Evolutionary conservation across 2,797 vertebrate species (phyloP), one percentile per base, ranked within the genome.

Genomic region (Coregonus sp.): DNA sequence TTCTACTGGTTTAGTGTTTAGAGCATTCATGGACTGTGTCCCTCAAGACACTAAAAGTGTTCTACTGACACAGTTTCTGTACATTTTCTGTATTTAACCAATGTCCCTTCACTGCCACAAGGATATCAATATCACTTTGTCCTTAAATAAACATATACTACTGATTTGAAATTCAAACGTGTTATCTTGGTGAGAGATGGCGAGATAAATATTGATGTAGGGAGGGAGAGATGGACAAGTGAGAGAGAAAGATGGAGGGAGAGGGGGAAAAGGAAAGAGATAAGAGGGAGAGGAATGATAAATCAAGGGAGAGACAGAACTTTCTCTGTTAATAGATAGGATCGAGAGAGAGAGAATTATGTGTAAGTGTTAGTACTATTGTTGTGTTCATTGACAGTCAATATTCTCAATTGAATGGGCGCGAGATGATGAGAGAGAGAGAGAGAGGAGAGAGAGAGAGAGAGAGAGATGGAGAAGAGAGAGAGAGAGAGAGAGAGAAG

Each of bases 21-120:
- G 89, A 93, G 78, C 84, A 79, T 88, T 88, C 83, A 85, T 86
- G 81, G 82, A 90, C 82, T 7, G 31, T 11, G 31, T 88, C 91
- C 85, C 87, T 11, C 11, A 87, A 83, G 92, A 80, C 9, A 74
- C 70, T 59, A 15, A 81, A 87, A 80, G 82, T 92, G 89, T 89
- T 88, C 88, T 78, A 89, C 86, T 87, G 85, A 90, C 91, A 89
- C 89, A 35, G 3, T 35, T 35, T 3, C 35, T 35, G 35, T 35
- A 0, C 3, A 35, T 35, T n/a, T 18, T 63, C 20, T 63, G 18
- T n/a, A 5, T 20, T 25, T 18, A 3, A 7, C 20, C 4, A 35
- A 35, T 35, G 35, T 35, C 35, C 35, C 35, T 35, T 35, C 35
- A 35, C 4, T 20, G 61, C 2, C 61, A 20, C n/a, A 2, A 29